Base-by-base conservation (phyloP, 2,113 vertebrate species). In the Ascaphus truei region DNA sequence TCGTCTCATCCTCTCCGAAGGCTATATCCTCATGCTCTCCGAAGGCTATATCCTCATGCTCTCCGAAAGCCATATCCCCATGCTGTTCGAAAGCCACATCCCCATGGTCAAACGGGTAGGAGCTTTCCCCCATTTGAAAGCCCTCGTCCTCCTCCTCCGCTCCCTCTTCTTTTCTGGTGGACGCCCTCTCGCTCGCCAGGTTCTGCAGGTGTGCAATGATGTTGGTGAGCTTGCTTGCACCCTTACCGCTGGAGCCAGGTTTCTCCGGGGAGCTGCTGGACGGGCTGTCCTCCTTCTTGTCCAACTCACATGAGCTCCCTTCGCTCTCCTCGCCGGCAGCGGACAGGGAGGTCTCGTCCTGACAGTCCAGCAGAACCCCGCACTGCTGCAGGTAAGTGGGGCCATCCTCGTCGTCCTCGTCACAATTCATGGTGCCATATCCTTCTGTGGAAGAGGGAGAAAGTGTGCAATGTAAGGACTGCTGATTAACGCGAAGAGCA, bases 121-220 rank as follows among this genome's bases (percentile, higher is more conserved):
- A 58, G 31, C 41, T 68, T n/a, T 68, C 55, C 3, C 22, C 66
- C 53, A 68, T 59, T 11, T 61, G 33, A n/a, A 59, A 71, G 4
- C 22, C 31, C 0, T 10, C 23, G 11, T 51, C 43, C 7, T 71
- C 67, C 7, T 71, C 67, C 25, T 58, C 55, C 33, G 12, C 3
- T 15, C 1, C 20, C 1, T 31, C 3, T 26, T 71, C 67, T 25
- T 16, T 27, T 20, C 57, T 55, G 22, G 67, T 52, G 11, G 67
- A 71, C 45, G 60, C 67, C 13, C 67, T 43, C 34, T 71, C 57
- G 4, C 57, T 71, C 30, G 67, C 67, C 56, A 71, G 27, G 25
- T n/a, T 71, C 67, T 71, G 67, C 1, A 71, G 57, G n/a, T 71
- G 67, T 3, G 67, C 67, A 13, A 71, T 71, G 57, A 71, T 71